A percentile compares a stretch with the other conserved stretches of the same genome.
phyloP scores from a whole-genome alignment of 2,797 vertebrate species.

The Propithecus perrieri region DNA sequence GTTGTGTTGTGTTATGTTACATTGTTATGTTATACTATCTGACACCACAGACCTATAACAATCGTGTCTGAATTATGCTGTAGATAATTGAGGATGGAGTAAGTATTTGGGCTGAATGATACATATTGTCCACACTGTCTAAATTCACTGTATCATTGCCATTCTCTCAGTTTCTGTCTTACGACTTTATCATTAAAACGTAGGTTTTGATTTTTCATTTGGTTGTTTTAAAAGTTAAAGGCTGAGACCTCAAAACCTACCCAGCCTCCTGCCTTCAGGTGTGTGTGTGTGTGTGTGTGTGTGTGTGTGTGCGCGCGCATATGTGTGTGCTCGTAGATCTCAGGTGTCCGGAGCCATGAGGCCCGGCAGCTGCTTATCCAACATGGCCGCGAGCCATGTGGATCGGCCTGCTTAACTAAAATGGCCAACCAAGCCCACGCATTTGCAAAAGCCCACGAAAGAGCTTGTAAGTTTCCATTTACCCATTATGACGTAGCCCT shows the following conservation, averaged over 20 bases:
- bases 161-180: not conserved
- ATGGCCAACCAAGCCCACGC: no score
- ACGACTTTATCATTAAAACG: not conserved
- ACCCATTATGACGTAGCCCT: no score
- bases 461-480: no score
- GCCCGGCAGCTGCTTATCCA: no score
- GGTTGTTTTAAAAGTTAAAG: not conserved
- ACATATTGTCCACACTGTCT: not conserved
- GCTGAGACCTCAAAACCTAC: not conserved
- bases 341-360: no score
- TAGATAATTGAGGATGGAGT: not conserved
- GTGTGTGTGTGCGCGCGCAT: no score
- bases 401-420: no score
- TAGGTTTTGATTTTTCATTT: not conserved
- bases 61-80: not conserved
- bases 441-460: no score
- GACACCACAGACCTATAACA: not conserved
- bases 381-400: no score
- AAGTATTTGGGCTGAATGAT: not conserved
- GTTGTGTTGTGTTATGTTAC: rapidly evolving
- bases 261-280: not conserved
- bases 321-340: not conserved
- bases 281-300: not conserved
- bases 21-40: not conserved
- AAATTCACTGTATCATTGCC: no score